Percentiles rank a stretch among this genome's conserved stretches.
Conservation (phyloP, 2,888 invertebrate genomes). For the Lasioglossum oenotherae region DNA sequence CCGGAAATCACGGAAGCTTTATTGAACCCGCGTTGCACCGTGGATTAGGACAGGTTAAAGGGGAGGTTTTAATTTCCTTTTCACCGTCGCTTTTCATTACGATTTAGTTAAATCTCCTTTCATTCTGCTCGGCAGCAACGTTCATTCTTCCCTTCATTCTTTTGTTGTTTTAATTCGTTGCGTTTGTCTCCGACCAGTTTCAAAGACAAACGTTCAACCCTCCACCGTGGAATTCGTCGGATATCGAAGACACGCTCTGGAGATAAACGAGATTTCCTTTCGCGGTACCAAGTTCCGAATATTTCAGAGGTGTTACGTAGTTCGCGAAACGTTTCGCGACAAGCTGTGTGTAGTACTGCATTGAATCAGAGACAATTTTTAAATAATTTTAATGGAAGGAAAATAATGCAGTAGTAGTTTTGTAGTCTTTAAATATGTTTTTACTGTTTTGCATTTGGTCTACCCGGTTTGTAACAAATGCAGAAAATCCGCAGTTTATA, state of each 20-base stretch:
- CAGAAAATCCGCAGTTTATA: background rate
- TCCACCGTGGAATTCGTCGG: background rate
- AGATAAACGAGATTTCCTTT: background rate
- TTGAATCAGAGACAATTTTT: too few species aligned
- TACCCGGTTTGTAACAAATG: too few species aligned
- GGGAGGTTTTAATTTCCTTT: slow-evolving; percentile 62
- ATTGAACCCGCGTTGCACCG: slow-evolving; percentile 47
- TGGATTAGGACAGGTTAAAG: slow-evolving; percentile 59
- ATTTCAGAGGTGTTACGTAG: background rate
- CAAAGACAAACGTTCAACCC: background rate
- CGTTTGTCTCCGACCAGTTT: background rate
- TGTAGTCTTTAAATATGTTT: too few species aligned
- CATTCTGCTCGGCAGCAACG: slow-evolving; percentile 9
- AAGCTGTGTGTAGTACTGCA: background rate
- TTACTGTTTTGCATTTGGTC: too few species aligned
- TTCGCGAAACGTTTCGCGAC: background rate
- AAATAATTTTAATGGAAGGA: background rate
- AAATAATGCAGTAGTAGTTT: background rate
- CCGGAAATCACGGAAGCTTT: slow-evolving; percentile 63
- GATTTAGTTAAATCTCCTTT: slow-evolving; percentile 40
- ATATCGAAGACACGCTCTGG: background rate
- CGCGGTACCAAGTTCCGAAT: background rate
- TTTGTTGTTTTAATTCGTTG: slow-evolving; percentile 16
- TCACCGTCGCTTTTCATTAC: slow-evolving; percentile 26
- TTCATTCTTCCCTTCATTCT: slow-evolving; percentile 5